Evolutionary conservation across 2,888 invertebrate genomes (phyloP), one percentile per base, ranked within the genome.

Genomic region (Pelosia muscerda): DNA sequence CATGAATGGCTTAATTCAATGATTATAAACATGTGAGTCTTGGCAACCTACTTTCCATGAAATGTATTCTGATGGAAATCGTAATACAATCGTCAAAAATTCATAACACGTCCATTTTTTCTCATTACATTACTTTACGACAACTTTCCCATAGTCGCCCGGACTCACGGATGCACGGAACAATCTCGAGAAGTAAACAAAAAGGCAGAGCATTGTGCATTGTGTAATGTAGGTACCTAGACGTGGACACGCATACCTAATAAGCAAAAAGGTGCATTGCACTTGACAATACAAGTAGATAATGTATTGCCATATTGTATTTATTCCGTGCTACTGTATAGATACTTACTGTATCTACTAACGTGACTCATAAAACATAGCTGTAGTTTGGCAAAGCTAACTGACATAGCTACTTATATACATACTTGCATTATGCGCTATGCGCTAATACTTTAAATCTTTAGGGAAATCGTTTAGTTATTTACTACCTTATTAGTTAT

Each of bases 131-230:
- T 34, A 10, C n/a, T 34, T 26, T n/a, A n/a, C 2, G 49, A 31
- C 53, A 65, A 65, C 31, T 65, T 77, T 79, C 77, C 63, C 80
- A 79, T 63, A 53, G n/a, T 63, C 58, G 55, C 31, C 10, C 34
- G 22, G 53, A 11, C 58, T 25, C 31, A 34, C 34, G 22, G 53
- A 11, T 11, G 55, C 34, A 63, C 13, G 9, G 31, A 62, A 59
- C 28, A 57, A 42, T 63, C 25, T 54, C 42, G 38, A 55, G 53
- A 22, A 42, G 42, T 58, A 54, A 34, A 62, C 9, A 68, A 65
- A 68, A 69, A 55, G 53, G 49, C 49, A n/a, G 53, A 59, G 63
- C 60, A 69, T 70, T 74, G 63, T 68, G 61, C 59, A 70, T 75
- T 77, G 75, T 70, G 59, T 25, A 64, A 58, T 31, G 0, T 34